phyloP scores from a whole-genome alignment of 2,113 vertebrate species.

The Toxostoma redivivum region DNA sequence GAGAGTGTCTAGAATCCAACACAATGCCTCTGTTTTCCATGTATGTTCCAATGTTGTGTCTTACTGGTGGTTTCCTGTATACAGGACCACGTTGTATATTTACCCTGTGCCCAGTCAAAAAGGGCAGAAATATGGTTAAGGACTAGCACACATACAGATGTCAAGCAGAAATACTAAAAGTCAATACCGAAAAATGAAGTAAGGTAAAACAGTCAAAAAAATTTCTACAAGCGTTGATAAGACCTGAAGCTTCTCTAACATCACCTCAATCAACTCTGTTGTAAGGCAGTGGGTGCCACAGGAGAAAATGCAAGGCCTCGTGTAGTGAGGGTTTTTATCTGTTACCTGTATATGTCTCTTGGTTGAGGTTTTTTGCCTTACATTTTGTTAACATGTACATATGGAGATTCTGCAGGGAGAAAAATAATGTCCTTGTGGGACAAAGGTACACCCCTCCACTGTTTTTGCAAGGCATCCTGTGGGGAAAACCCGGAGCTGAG shows the following conservation, averaged over 20 bases:
- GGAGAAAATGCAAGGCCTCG: not conserved
- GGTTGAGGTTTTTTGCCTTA: not conserved
- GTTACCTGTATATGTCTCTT: not conserved
- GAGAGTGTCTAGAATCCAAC: not conserved
- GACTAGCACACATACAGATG: not conserved
- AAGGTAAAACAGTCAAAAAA: not conserved
- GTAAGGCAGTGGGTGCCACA: not conserved
- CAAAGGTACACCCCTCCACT: not conserved
- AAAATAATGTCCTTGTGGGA: not conserved
- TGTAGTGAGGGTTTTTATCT: not conserved
- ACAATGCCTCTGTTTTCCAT: rapidly evolving
- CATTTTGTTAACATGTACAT: not conserved
- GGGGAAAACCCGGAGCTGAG: not conserved
- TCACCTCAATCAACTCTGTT: not conserved
- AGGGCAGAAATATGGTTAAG: not conserved
- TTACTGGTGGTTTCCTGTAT: not conserved
- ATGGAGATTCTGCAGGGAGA: not conserved
- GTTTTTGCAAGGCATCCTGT: not conserved
- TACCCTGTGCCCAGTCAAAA: not conserved
- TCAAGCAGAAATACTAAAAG: not conserved
- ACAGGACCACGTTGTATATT: not conserved
- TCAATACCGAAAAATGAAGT: not conserved
- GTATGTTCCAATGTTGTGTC: not conserved
- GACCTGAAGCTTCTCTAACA: not conserved
- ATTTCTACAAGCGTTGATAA: not conserved